Base-by-base conservation (phyloP, 1,140 invertebrate genomes). In the Tetraneura akinire region DNA sequence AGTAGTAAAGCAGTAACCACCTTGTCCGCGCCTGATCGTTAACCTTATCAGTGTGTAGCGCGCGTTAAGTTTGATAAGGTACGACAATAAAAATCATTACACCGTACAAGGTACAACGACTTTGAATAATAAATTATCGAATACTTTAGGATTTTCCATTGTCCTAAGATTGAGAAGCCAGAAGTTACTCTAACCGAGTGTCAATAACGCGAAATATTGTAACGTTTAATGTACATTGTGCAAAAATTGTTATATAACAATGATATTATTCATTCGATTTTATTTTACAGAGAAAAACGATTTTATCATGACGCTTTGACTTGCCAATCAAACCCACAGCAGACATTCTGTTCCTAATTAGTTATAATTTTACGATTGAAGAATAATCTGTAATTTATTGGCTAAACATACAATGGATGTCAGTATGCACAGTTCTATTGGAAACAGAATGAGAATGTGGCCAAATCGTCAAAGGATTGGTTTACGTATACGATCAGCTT, bases 401-500 rank as follows among this genome's bases (percentile, higher is more conserved):
- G 6, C 9, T 4, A 45, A 14, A 45, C 8, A 16, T 32, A 60
- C 10, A 42, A 78, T 78, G 74, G 74, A 78, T 21, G 37, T 78
- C 32, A 26, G 74, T 21, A 78, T 78, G 53, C 51, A 78, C 21
- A 47, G 53, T 29, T 26, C 32, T 45, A 78, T 78, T 18, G 55
- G 55, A 14, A 78, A 78, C 42, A 18, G 74, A 18, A 78, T 78
- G 74, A 45, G 74, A 3, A 78, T 78, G 74, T 78, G 74, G 74
- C 74, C 74, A 16, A 78, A 78, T 47, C 74, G 74, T n/a, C 74
- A 78, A 47, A 26, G 53, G 4, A 57, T 78, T 64, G 88, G 88
- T 55, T 84, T 89, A 13, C 87, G 92, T 86, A 86, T 94, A 2
- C 87, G 94, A 83, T 95, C 93, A 42, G 93, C 93, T 47, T 95